Base-by-base conservation (phyloP, 2,888 invertebrate species). In the Lasioglossum zephyrum region DNA sequence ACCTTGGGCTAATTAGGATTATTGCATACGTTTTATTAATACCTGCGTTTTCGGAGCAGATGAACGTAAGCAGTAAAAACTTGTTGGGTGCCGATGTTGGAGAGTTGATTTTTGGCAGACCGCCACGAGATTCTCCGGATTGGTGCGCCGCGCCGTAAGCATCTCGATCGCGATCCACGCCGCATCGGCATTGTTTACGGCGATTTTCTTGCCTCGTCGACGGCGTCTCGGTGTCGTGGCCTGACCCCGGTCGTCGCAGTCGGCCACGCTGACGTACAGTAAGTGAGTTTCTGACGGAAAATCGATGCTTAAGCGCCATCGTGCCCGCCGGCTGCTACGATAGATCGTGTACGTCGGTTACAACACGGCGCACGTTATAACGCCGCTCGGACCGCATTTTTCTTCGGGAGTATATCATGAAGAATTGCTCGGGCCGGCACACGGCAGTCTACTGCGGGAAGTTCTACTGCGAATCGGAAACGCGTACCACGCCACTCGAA, bases 261-360 rank as follows among this genome's bases (percentile, higher is more conserved):
- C 84, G 88, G 84, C 87, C 82, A 89, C 90, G 86, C 81, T 85
- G 87, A 91, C 88, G 88, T 90, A 89, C 87, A 85, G 87, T 90
- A 91, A 90, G 91, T 88, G 91, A 92, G 91, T 92, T 92, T 88
- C 91, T 88, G 91, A 92, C 92, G 90, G 92, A 79, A 92, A 92
- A 92, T 92, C 92, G 92, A 92, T 92, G 90, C 84, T 85, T 88
- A 86, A 92, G 90, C 91, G 91, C 91, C 91, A 88, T 88, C 87
- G 88, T 85, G 89, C 85, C 87, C 90, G 86, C 86, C 89, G 87
- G 89, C 87, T 88, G 84, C 88, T 83, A 80, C 85, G 81, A 82
- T 85, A 81, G 89, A 91, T 90, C 84, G 90, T 81, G 77, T 84
- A 90, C 90, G 90, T 86, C 82, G 88, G 90, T 90, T 90, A 90